These are phyloP conservation scores for Loris lydekkerianus DNA, from an alignment of 2,797 vertebrate species.

Conservation along the genomic window DNA sequence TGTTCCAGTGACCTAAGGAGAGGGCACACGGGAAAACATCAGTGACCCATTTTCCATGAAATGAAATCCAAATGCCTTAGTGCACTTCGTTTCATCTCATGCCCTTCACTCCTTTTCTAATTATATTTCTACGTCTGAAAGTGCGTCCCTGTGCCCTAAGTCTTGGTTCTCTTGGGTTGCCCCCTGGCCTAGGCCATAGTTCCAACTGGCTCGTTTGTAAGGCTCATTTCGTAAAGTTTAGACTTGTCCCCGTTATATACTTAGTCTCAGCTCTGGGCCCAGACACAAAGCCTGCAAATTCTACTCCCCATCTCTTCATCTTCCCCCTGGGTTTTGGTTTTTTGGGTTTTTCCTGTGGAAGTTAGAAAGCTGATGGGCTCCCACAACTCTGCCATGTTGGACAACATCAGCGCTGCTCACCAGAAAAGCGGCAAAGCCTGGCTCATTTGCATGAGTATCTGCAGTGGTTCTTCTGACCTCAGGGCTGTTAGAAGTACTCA, in stretches of 20 bases:
- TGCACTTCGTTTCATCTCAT: background rate
- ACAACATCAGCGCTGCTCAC: conserved; percentile 63
- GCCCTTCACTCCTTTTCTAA: background rate
- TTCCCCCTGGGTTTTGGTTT: background rate
- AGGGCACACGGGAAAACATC: background rate
- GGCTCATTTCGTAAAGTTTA: conserved; percentile 35
- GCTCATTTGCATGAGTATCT: conserved; percentile 82
- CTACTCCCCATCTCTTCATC: conserved; percentile 23
- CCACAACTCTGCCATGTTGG: conserved; percentile 76
- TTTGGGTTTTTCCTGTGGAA: conserved; percentile 43
- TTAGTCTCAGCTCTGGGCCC: conserved; percentile 20
- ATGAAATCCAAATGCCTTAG: background rate
- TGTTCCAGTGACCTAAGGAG: background rate
- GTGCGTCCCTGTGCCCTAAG: background rate
- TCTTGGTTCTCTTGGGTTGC: background rate
- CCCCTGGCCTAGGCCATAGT: background rate
- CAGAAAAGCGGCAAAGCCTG: conserved; percentile 70
- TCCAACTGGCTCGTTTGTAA: background rate
- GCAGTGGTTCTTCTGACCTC: conserved; percentile 80
- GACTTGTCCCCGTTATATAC: conserved; percentile 64
- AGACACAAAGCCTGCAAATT: conserved; percentile 55
- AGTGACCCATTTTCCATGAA: background rate
- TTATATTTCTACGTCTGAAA: background rate
- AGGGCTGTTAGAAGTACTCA: conserved; percentile 84
- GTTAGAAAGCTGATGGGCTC: conserved; percentile 63